These are phyloP conservation scores for Bubo blakistoni DNA, from an alignment of 2,113 vertebrate species.

Conservation along the genomic window DNA sequence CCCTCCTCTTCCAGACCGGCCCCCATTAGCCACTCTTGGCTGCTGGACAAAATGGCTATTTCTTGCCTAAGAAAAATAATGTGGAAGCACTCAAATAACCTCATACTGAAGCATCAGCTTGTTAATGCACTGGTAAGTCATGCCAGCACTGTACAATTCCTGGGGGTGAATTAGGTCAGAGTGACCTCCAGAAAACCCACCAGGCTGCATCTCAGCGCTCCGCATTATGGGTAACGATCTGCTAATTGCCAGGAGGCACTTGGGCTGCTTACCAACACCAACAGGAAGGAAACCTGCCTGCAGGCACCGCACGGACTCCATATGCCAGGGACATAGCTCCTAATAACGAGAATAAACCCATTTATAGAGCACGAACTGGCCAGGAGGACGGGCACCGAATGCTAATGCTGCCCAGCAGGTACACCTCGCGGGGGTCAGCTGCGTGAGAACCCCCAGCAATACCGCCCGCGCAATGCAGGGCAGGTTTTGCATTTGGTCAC, in stretches of 20 bases:
- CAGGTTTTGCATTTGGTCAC: neutral
- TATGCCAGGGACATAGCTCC: conserved; percentile 27
- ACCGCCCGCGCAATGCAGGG: rapidly evolving
- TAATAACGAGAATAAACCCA: conserved; percentile 23
- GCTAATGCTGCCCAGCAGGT: conserved; percentile 16
- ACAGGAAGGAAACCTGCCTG: conserved; percentile 55
- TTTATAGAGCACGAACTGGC: neutral
- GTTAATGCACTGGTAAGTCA: conserved; percentile 54
- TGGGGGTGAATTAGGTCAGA: conserved; percentile 69
- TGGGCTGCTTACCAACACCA: conserved; percentile 51
- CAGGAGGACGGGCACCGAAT: neutral
- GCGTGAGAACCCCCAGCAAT: neutral
- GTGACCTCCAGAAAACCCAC: conserved; percentile 57
- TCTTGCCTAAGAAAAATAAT: conserved; percentile 37
- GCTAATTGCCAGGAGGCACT: conserved; percentile 62
- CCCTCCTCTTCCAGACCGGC: neutral
- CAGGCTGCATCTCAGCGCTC: neutral
- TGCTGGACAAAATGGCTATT: conserved; percentile 31
- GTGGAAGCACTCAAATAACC: conserved; percentile 58
- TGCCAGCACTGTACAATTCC: conserved; percentile 61
- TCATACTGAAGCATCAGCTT: conserved; percentile 45
- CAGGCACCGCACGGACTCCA: conserved; percentile 25
- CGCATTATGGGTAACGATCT: conserved; percentile 60
- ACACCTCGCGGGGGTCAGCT: neutral
- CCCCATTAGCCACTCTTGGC: conserved; percentile 12